Evolutionary conservation across 2,797 vertebrate species (phyloP).

Genomic region (Pampus argenteus): DNA sequence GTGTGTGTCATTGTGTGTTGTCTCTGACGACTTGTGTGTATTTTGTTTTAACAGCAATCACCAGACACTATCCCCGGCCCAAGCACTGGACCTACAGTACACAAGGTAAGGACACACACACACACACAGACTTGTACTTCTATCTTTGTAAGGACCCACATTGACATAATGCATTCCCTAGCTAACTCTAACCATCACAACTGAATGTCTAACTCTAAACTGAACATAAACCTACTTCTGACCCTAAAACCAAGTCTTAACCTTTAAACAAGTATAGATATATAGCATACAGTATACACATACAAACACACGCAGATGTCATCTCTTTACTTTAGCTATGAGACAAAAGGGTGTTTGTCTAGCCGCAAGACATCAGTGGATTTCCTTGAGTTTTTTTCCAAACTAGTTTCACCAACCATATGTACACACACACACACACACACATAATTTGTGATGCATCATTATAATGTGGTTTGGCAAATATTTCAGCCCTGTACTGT

Average conservation of each 20-base stretch:
- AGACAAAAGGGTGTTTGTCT: constrained; percentile 63
- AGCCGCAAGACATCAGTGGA: constrained; percentile 61
- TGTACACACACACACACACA: background rate
- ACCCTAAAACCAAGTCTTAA: no score
- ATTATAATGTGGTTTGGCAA: constrained; percentile 25
- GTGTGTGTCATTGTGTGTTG: constrained; percentile 31
- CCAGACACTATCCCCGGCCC: constrained; percentile 87
- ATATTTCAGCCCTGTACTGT: constrained; percentile 17
- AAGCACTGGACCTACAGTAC: constrained; percentile 76
- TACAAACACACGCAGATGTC: constrained; percentile 55
- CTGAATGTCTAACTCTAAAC: no score
- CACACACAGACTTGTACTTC: constrained; percentile 27
- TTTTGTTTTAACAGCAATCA: constrained; percentile 84
- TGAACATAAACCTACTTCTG: no score
- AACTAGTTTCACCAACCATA: constrained; percentile 28
- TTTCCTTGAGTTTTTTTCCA: constrained; percentile 34
- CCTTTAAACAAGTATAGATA: no score
- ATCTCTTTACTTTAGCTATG: constrained; percentile 46
- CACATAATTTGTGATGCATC: constrained; percentile 35
- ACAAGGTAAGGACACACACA: constrained; percentile 76
- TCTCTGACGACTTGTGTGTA: constrained; percentile 27
- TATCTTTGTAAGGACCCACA: no score
- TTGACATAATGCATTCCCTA: no score
- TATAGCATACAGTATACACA: no score
- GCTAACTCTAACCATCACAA: no score